phyloP scores from a whole-genome alignment of 1,140 invertebrate genomes.

The Sycobia sp. region DNA sequence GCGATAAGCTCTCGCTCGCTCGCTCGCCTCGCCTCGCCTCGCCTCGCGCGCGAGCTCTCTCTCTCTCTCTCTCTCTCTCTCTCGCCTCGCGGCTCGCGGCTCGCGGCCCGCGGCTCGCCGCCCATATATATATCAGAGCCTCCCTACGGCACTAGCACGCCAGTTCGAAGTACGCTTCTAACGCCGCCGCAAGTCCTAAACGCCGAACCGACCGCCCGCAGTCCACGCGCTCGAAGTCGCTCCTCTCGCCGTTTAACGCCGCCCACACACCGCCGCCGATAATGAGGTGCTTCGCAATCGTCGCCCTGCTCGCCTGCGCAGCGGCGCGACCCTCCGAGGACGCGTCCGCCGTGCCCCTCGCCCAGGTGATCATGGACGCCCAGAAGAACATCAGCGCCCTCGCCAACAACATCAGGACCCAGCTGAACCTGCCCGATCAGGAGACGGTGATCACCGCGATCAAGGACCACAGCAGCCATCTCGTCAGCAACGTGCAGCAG shows the following conservation, averaged over 20 bases:
- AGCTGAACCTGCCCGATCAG: slow-evolving; percentile 45
- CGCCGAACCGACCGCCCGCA: no score
- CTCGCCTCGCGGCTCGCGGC: no score
- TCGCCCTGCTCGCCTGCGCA: slow-evolving; percentile 3
- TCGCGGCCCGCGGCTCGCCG: no score
- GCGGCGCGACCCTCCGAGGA: slow-evolving; percentile 8
- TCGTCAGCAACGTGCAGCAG: slow-evolving; percentile 43
- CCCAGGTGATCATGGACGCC: slow-evolving; percentile 42
- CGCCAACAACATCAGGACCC: slow-evolving; percentile 40
- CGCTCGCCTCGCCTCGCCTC: no score
- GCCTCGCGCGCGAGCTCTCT: no score
- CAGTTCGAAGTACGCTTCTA: slow-evolving; percentile 12
- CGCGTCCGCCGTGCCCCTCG: slow-evolving; percentile 10
- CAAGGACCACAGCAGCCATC: slow-evolving; percentile 42
- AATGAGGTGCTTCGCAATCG: slow-evolving; percentile 42
- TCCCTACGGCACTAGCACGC: not conserved
- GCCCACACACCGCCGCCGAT: not conserved
- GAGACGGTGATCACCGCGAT: slow-evolving; percentile 43
- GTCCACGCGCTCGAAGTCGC: no score
- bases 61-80: no score
- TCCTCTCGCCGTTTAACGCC: no score
- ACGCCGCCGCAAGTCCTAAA: not conserved
- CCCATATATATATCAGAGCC: no score
- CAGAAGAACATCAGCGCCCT: slow-evolving; percentile 41
- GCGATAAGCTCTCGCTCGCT: no score